These are phyloP conservation scores for Anas platyrhynchos DNA, from an alignment of 2,113 vertebrate species.

Conservation along the genomic window DNA sequence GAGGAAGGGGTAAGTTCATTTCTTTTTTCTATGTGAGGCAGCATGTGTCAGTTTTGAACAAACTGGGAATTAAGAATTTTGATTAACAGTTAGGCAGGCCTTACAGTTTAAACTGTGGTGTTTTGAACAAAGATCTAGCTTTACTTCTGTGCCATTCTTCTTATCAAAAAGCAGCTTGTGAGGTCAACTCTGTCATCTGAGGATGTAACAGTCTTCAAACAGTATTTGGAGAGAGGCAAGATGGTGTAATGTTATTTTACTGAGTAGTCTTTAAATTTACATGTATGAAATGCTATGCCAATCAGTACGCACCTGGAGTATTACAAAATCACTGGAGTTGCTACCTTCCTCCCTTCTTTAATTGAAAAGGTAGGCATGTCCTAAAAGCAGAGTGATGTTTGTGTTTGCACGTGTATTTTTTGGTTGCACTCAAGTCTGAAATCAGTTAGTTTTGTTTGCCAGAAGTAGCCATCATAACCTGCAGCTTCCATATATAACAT, in stretches of 20 bases:
- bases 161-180: background rate
- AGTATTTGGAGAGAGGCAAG: background rate
- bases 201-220: background rate
- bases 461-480: background rate
- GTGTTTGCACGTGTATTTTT: background rate
- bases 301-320: accelerated
- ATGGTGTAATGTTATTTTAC: background rate
- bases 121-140: background rate
- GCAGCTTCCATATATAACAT: accelerated
- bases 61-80: background rate
- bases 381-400: background rate
- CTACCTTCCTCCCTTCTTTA: background rate
- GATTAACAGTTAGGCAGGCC: background rate
- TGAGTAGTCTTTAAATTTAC: background rate
- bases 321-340: background rate
- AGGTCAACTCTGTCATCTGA: background rate
- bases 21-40: background rate
- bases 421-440: background rate
- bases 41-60: accelerated
- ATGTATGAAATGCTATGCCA: accelerated
- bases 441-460: background rate
- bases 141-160: background rate
- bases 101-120: accelerated
- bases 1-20: slow-evolving; percentile 91
- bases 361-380: background rate